Conservation (phyloP, 2,888 invertebrate species). For the Aleiodes testaceus region DNA sequence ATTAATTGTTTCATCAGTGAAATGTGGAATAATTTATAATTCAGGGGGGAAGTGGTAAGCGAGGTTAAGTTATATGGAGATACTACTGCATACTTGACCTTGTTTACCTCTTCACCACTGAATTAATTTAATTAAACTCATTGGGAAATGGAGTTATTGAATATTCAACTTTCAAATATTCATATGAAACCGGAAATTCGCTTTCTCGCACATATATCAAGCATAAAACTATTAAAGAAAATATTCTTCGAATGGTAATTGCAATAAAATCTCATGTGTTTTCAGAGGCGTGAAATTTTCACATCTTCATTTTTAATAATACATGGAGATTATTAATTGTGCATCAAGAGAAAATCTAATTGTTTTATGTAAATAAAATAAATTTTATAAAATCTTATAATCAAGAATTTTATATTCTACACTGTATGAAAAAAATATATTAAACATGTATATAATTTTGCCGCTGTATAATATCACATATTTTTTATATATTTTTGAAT, state of each 20-base stretch:
- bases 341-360: conserved; percentile 2
- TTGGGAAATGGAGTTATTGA: conserved; percentile 24
- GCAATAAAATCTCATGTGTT: conserved; percentile 38
- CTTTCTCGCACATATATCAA: conserved; percentile 38
- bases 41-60: no score
- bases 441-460: no score
- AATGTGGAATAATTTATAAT: no score
- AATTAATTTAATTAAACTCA: not conserved
- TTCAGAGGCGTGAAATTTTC: conserved; percentile 42
- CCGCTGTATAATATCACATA: no score
- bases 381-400: not conserved
- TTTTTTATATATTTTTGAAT: no score
- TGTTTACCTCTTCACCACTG: no score
- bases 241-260: conserved; percentile 35
- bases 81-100: no score
- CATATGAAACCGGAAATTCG: conserved; percentile 45
- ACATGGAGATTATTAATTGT: conserved; percentile 9
- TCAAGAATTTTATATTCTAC: no score
- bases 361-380: no score
- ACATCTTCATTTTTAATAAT: conserved; percentile 39
- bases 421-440: no score
- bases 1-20: no score
- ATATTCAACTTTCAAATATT: conserved; percentile 6
- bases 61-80: no score
- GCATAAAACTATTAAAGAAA: conserved; percentile 35